Conservation (phyloP, 2,888 invertebrate species). For the Nephrotoma appendiculata region DNA sequence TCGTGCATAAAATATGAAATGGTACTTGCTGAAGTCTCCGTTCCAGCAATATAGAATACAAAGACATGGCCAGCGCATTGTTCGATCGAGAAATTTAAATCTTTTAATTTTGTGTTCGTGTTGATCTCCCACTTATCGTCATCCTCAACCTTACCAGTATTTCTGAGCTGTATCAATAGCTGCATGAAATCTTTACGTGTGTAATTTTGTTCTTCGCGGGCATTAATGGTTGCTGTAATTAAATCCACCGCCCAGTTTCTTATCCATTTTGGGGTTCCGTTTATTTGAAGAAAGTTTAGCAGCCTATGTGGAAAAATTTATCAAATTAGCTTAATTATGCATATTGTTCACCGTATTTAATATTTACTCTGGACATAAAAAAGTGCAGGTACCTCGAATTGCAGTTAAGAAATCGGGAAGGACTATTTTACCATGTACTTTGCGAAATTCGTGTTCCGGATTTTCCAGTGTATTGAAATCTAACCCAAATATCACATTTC, state of each 20-base stretch:
- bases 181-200: slow-evolving; percentile 34
- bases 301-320: not conserved
- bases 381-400: slow-evolving; percentile 15
- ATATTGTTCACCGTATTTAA: not conserved
- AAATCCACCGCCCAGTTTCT: slow-evolving; percentile 24
- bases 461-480: slow-evolving; percentile 30
- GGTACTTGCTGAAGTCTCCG: slow-evolving; percentile 32
- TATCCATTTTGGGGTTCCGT: slow-evolving; percentile 2
- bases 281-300: not conserved
- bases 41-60: slow-evolving; percentile 34
- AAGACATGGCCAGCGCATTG: slow-evolving; percentile 27
- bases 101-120: slow-evolving; percentile 10
- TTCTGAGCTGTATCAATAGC: slow-evolving; percentile 31
- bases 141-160: slow-evolving; percentile 25
- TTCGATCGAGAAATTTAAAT: slow-evolving; percentile 26
- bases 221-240: slow-evolving; percentile 28
- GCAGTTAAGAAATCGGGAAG: slow-evolving; percentile 9
- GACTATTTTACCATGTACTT: slow-evolving; percentile 15
- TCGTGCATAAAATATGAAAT: slow-evolving; percentile 30
- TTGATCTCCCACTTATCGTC: slow-evolving; percentile 25
- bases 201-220: slow-evolving; percentile 29
- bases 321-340: not conserved
- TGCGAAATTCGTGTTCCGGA: slow-evolving; percentile 26
- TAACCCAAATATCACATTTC: slow-evolving; percentile 33
- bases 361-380: slow-evolving; percentile 24